A percentile compares a stretch with the other conserved stretches of the same genome.
Evolutionary conservation across 1,140 invertebrate species (phyloP).

Genomic region (Heliconius eleuchia): DNA sequence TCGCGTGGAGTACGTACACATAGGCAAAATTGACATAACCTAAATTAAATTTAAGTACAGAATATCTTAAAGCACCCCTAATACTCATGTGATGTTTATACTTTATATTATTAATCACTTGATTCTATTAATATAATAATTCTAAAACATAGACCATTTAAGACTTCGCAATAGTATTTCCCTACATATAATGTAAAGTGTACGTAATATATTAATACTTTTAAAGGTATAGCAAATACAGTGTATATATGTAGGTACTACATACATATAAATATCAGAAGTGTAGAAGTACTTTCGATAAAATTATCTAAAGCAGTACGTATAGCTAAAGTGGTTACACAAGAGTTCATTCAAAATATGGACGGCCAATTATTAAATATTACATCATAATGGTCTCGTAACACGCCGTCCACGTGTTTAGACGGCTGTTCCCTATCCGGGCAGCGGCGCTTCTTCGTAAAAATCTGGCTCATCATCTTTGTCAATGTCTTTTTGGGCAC

Average conservation of each 20-base stretch:
- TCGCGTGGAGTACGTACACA: not conserved
- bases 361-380: not conserved
- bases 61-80: not conserved
- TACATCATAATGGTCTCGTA: not conserved
- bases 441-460: conserved; percentile 91
- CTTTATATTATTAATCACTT: not conserved
- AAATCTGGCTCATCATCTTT: conserved; percentile 95
- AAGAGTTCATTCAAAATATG: not conserved
- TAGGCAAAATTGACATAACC: not conserved
- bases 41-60: not conserved
- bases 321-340: not conserved
- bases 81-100: not conserved
- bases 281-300: not conserved
- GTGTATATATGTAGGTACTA: not conserved
- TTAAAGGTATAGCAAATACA: not conserved
- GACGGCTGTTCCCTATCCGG: conserved; percentile 64
- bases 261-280: not conserved
- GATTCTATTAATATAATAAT: not conserved
- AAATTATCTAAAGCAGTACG: not conserved
- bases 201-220: not conserved
- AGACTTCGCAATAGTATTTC: not conserved
- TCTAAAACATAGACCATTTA: not conserved
- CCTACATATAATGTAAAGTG: not conserved
- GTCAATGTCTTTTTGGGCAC: conserved; percentile 88
- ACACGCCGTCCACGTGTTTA: not conserved